These are phyloP conservation scores for Oryzias woworae DNA, from an alignment of 2,113 vertebrate genomes.

Conservation along the genomic window DNA sequence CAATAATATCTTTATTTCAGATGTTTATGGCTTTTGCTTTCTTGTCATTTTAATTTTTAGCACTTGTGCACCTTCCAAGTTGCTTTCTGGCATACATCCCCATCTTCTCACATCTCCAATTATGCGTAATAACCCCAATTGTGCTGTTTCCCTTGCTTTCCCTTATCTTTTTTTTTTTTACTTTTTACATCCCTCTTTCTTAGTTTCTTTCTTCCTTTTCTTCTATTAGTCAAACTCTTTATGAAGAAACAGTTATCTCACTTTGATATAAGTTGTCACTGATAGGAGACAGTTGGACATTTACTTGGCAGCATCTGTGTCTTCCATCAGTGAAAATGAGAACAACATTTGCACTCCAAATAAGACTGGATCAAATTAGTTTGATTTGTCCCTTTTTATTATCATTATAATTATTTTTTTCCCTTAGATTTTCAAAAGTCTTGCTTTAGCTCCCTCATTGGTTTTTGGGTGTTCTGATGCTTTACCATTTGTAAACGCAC, in stretches of 20 bases:
- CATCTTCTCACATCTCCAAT: constrained; percentile 50
- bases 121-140: constrained; percentile 50
- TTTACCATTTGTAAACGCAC: no score
- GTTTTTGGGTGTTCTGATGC: no score
- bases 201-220: constrained; percentile 8
- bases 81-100: constrained; percentile 29
- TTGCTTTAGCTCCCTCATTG: no score
- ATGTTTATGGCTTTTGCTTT: constrained; percentile 4
- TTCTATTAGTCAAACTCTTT: constrained; percentile 23
- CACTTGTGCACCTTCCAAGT: constrained; percentile 9
- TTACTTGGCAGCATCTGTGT: constrained; percentile 40
- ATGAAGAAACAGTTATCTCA: constrained; percentile 14
- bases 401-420: neutral
- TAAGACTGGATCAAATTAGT: constrained; percentile 22
- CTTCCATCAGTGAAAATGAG: constrained; percentile 41
- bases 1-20: neutral
- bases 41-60: constrained; percentile 20
- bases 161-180: neutral
- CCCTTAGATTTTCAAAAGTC: neutral
- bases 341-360: constrained; percentile 29
- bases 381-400: constrained; percentile 25
- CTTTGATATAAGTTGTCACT: constrained; percentile 36
- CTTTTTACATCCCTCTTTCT: neutral
- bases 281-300: constrained; percentile 41
- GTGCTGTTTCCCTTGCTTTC: constrained; percentile 22